Base-by-base conservation (phyloP, 2,113 vertebrate species). In the Scopus umbretta region DNA sequence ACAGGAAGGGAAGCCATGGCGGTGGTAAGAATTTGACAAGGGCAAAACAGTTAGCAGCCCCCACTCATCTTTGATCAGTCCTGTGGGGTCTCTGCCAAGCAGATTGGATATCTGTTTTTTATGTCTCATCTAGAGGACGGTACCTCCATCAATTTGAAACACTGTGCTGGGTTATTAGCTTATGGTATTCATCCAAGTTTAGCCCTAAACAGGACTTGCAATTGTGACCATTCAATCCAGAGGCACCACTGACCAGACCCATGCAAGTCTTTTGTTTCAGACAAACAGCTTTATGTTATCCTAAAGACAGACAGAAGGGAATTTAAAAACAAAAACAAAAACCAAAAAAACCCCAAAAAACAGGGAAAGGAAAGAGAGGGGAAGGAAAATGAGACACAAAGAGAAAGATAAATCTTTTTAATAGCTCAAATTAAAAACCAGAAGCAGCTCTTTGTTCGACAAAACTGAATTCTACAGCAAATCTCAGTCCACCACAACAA, bases 11-110 rank as follows among this genome's bases (percentile, higher is more conserved):
- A 93, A 90, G 73, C 80, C 0, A 9, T 82, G 81, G 66, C 85
- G 65, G 86, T 73, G 91, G 94, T 74, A 83, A 95, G 90, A 90
- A 96, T 97, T 95, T 97, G 97, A 97, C 97, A 98, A 98, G 97
- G 97, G 94, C 96, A 97, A 94, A 92, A 45, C 80, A 92, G 91
- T 97, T 96, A 97, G 94, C 96, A 95, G 92, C 88, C 73, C 95
- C 92, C 78, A 83, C 96, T 96, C 93, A 95, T 97, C 90, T 97
- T 97, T 98, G 96, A 95, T 96, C 96, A 96, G 94, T 97, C 97
- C 95, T 97, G 86, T 95, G 97, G 97, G 97, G 97, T 97, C 94
- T 90, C 95, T 97, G 95, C 95, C 96, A 97, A 94, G 96, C 89
- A 95, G 91, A 96, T 94, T 96, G 94, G 90, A 95, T 95, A 91